Evolutionary conservation across 2,797 vertebrate genomes (phyloP), one percentile per base, ranked within the genome.

Genomic region (Notamacropus eugenii): DNA sequence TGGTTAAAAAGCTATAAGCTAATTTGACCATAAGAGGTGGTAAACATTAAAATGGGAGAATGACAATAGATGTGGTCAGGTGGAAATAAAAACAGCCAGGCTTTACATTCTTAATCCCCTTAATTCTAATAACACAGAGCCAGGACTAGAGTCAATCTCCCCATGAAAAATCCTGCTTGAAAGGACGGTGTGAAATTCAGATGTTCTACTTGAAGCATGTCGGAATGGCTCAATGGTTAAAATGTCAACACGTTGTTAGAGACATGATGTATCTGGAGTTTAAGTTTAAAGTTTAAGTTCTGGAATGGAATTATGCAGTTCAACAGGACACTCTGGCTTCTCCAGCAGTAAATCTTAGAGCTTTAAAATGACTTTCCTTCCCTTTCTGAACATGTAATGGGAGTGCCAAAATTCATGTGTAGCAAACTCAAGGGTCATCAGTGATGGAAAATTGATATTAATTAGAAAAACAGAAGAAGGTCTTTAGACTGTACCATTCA

Each of bases 181-280:
- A 97, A 98, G 95, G 96, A 95, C 98, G 96, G 96, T 31, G 92
- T 98, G 98, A 99, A 98, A 98, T 98, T 93, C 95, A 91, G 95
- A 97, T 95, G 96, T 93, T 97, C 97, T 97, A 98, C 98, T 98
- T 95, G 97, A 98, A 98, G 98, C 95, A 94, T 97, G 93, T 98
- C 97, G 98, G 97, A 97, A 99, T 98, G 99, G 98, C 98, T 98
- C 98, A 99, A 96, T 97, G 99, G 98, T 97, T 98, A 97, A 99
- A 98, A 99, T 99, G 98, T 98, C 98, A 98, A 98, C 98, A 99
- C 98, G 98, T 98, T 93, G 96, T 98, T 93, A 95, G 97, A 98
- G 98, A 98, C 97, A 97, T 98, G 98, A 97, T 98, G 98, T 98
- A 98, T 98, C 96, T 97, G n/a, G 92, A 97, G 93, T 98, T 50